Percentiles rank a stretch among this genome's conserved stretches.
These are phyloP conservation scores for Epiperipatus broadwayi DNA, from an alignment of 2,888 invertebrate species.

Conservation along the genomic window DNA sequence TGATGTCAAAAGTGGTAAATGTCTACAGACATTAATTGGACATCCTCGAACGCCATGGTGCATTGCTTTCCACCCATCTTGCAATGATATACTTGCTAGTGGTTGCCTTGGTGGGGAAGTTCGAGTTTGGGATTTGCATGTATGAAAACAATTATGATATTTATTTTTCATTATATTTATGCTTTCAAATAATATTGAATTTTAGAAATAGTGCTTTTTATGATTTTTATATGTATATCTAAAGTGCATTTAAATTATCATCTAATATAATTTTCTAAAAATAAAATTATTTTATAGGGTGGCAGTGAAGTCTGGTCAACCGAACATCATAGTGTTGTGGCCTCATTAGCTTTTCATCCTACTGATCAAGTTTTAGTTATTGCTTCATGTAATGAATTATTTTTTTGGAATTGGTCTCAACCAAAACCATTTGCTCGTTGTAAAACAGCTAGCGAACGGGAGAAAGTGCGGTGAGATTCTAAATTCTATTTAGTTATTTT, in stretches of 20 bases:
- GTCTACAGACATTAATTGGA: constrained; percentile 52
- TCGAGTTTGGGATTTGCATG: constrained; percentile 63
- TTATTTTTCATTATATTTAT: constrained; percentile 5
- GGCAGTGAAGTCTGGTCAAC: constrained; percentile 63
- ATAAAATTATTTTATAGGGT: constrained; percentile 41
- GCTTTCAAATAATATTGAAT: constrained; percentile 17
- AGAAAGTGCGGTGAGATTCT: constrained; percentile 49
- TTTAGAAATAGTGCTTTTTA: constrained; percentile 19
- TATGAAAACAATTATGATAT: no score
- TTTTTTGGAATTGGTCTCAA: constrained; percentile 75
- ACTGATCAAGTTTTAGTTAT: constrained; percentile 60
- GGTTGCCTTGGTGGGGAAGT: constrained; percentile 77
- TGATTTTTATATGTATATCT: neutral
- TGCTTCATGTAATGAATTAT: constrained; percentile 59
- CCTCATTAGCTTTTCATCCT: constrained; percentile 71
- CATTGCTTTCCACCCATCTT: constrained; percentile 66
- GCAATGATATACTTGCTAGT: constrained; percentile 60
- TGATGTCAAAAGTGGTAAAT: constrained; percentile 54
- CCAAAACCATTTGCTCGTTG: constrained; percentile 53
- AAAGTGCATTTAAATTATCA: neutral
- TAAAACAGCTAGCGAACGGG: constrained; percentile 50
- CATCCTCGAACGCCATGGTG: constrained; percentile 81
- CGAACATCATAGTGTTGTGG: constrained; percentile 50
- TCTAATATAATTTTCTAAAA: constrained; percentile 6
- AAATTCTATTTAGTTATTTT: neutral